Conservation (phyloP, 2,113 vertebrate genomes). For the Hypocryptadius cinnamomeus region DNA sequence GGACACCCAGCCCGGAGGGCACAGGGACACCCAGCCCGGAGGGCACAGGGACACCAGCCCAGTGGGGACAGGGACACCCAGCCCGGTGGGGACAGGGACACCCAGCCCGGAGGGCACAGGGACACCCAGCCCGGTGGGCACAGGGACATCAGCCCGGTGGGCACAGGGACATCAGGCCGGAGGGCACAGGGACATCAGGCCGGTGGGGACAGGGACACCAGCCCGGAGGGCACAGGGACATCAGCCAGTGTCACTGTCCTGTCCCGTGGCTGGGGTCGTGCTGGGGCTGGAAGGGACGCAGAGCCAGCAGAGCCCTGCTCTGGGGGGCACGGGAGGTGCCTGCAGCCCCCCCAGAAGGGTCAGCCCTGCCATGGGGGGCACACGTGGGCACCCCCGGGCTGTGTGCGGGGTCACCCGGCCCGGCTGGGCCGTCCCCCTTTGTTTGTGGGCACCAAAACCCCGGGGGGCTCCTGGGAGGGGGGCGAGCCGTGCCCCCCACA, state of each 20-base stretch:
- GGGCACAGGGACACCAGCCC: too few relatives aligned
- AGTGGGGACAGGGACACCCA: not conserved
- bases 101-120: too few relatives aligned
- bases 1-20: too few relatives aligned
- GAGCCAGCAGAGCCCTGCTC: rapidly evolving
- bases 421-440: not conserved
- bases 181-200: too few relatives aligned
- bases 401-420: not conserved
- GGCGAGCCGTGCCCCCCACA: not conserved
- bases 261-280: not conserved
- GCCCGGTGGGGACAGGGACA: too few relatives aligned
- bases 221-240: too few relatives aligned
- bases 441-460: not conserved
- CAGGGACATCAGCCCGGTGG: too few relatives aligned
- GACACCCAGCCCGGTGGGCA: too few relatives aligned
- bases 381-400: rapidly evolving
- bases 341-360: rapidly evolving
- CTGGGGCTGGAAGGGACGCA: not conserved
- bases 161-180: too few relatives aligned
- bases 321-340: not conserved
- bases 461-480: not conserved
- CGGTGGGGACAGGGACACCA: too few relatives aligned
- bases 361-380: rapidly evolving
- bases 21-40: too few relatives aligned
- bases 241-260: not conserved